Conservation (phyloP, 2,888 invertebrate species). For the Nomada flava region DNA sequence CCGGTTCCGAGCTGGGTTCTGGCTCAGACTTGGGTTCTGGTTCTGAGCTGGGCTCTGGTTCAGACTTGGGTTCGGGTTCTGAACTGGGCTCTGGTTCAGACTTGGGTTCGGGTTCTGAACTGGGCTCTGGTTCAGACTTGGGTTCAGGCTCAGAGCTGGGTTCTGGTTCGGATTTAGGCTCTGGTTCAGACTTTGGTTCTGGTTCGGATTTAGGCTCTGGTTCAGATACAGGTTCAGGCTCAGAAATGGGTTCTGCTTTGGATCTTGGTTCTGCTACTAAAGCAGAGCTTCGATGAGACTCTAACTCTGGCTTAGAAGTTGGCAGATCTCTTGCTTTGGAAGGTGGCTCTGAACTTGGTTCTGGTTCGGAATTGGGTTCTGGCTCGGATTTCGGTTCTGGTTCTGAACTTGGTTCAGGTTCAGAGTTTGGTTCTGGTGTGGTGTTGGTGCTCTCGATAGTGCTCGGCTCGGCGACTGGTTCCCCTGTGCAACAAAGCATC, state of each 20-base stretch:
- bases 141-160: slow-evolving; percentile 84
- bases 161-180: slow-evolving; percentile 76
- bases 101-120: slow-evolving; percentile 82
- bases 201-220: slow-evolving; percentile 81
- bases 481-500: slow-evolving; percentile 84
- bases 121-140: slow-evolving; percentile 77
- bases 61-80: slow-evolving; percentile 81
- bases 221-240: slow-evolving; percentile 83
- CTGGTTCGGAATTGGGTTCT: slow-evolving; percentile 83
- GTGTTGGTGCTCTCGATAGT: slow-evolving; percentile 81
- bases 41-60: slow-evolving; percentile 84
- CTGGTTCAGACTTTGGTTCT: slow-evolving; percentile 76
- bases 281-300: slow-evolving; percentile 81
- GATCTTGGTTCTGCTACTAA: slow-evolving; percentile 82
- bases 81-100: slow-evolving; percentile 80
- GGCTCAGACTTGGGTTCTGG: slow-evolving; percentile 83
- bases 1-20: slow-evolving; percentile 83
- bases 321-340: too few relatives aligned
- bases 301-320: slow-evolving; percentile 34
- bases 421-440: slow-evolving; percentile 80
- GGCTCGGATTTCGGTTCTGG: slow-evolving; percentile 70
- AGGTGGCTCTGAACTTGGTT: slow-evolving; percentile 66
- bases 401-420: slow-evolving; percentile 76
- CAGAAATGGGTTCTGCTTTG: slow-evolving; percentile 81
- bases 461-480: slow-evolving; percentile 79